Percentiles rank a stretch among this genome's conserved stretches.
These are phyloP conservation scores for Sardinella longiceps DNA, from an alignment of 2,797 vertebrate genomes.

Conservation along the genomic window DNA sequence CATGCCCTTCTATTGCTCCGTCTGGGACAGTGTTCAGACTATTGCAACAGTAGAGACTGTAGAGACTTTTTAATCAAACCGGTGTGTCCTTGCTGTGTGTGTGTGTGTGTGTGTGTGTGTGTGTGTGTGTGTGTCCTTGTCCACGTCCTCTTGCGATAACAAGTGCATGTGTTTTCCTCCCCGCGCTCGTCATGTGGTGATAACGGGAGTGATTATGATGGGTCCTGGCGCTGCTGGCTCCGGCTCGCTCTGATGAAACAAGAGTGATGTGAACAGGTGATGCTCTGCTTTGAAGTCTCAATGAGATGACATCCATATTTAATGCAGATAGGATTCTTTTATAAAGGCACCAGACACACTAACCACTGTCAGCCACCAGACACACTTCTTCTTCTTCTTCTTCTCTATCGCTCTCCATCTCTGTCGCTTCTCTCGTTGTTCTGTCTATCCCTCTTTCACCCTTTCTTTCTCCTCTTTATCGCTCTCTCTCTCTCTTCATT, in stretches of 20 bases:
- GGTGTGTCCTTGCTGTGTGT: too few species aligned
- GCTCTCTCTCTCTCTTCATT: background rate
- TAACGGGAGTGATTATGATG: background rate
- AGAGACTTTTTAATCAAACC: conserved; percentile 26
- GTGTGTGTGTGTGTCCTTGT: background rate
- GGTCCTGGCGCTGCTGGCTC: background rate
- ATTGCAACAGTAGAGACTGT: conserved; percentile 41
- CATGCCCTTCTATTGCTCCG: background rate
- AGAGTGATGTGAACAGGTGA: conserved; percentile 45
- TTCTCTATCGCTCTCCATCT: background rate
- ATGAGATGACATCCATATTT: conserved; percentile 52
- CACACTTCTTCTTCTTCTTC: too few species aligned
- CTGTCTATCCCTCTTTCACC: background rate
- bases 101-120: background rate
- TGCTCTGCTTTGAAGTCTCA: conserved; percentile 48
- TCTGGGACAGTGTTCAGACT: too few species aligned
- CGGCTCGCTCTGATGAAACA: background rate
- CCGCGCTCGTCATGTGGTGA: background rate
- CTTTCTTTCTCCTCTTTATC: conserved; percentile 11
- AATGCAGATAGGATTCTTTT: conserved; percentile 53
- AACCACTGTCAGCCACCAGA: conserved; percentile 30
- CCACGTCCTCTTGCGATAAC: background rate
- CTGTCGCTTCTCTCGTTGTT: background rate
- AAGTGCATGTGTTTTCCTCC: background rate
- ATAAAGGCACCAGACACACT: conserved; percentile 34